Percentiles rank a stretch among this genome's conserved stretches.
These are phyloP conservation scores for Hybos culiciformis DNA, from an alignment of 2,888 invertebrate species.

Conservation along the genomic window DNA sequence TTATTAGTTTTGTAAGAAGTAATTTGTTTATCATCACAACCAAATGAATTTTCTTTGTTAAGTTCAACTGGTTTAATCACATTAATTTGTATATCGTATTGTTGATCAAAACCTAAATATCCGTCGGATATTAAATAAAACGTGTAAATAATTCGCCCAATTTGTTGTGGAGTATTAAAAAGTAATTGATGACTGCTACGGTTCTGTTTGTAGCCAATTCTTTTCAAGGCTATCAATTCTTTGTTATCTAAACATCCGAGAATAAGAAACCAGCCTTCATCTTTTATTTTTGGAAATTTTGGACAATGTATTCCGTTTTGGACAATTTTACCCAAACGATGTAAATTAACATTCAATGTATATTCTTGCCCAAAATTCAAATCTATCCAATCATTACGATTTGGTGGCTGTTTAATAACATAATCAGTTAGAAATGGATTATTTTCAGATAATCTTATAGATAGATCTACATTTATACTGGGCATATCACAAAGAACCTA, in stretches of 20 bases:
- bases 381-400: constrained; percentile 40
- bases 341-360: constrained; percentile 45
- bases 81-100: constrained; percentile 49
- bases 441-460: constrained; percentile 42
- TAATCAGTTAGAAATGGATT: constrained; percentile 21
- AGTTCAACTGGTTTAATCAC: no score
- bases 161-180: constrained; percentile 47
- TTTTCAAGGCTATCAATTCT: constrained; percentile 71
- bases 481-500: constrained; percentile 51
- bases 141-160: constrained; percentile 64
- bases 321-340: constrained; percentile 40
- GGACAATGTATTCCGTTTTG: constrained; percentile 64
- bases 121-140: constrained; percentile 83
- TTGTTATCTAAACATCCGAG: constrained; percentile 57
- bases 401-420: constrained; percentile 30
- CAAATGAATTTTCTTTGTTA: no score
- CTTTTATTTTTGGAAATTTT: constrained; percentile 82
- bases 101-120: constrained; percentile 88
- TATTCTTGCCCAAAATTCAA: constrained; percentile 63
- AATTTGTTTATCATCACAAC: no score
- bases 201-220: constrained; percentile 45
- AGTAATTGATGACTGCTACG: constrained; percentile 41
- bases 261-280: constrained; percentile 89
- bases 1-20: no score
- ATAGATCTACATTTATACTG: constrained; percentile 43